phyloP scores from a whole-genome alignment of 2,888 invertebrate species.

The Heteromurus nitidus region DNA sequence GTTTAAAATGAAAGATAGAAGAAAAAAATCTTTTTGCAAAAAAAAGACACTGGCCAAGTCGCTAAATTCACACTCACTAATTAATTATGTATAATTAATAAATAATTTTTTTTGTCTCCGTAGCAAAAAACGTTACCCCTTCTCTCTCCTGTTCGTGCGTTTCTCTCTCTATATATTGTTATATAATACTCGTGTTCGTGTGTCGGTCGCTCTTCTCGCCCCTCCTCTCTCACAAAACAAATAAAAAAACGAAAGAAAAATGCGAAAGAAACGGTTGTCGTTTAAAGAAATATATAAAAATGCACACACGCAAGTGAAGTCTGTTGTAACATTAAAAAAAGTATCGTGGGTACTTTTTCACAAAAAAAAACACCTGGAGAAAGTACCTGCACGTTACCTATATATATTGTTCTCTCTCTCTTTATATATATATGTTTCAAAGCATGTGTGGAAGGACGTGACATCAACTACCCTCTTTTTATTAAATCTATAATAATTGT shows the following conservation, averaged over 20 bases:
- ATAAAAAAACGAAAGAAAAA: not conserved
- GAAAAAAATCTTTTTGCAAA: too few relatives aligned
- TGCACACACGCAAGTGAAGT: conserved; percentile 2
- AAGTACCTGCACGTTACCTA: too few relatives aligned
- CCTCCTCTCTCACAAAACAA: not conserved
- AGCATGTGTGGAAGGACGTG: conserved; percentile 72
- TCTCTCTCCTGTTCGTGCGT: conserved; percentile 9
- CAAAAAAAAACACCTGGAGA: not conserved
- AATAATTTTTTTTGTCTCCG: conserved; percentile 5
- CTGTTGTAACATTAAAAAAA: not conserved
- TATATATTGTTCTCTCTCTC: conserved; percentile 4
- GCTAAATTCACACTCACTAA: conserved; percentile 12
- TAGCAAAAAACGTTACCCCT: conserved; percentile 23
- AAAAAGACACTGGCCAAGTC: too few relatives aligned
- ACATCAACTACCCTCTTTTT: conserved; percentile 69
- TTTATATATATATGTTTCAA: conserved; percentile 1
- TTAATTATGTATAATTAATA: not conserved
- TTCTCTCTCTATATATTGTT: not conserved
- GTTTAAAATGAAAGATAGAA: too few relatives aligned
- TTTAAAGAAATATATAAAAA: too few relatives aligned
- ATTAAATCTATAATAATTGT: too few relatives aligned
- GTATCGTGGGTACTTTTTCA: conserved; percentile 37
- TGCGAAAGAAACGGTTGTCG: not conserved
- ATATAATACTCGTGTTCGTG: conserved; percentile 4
- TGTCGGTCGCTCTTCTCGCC: conserved; percentile 30